Evolutionary conservation across 1,140 invertebrate genomes (phyloP), one percentile per base, ranked within the genome.

Genomic region (Trichonephila inaurata): DNA sequence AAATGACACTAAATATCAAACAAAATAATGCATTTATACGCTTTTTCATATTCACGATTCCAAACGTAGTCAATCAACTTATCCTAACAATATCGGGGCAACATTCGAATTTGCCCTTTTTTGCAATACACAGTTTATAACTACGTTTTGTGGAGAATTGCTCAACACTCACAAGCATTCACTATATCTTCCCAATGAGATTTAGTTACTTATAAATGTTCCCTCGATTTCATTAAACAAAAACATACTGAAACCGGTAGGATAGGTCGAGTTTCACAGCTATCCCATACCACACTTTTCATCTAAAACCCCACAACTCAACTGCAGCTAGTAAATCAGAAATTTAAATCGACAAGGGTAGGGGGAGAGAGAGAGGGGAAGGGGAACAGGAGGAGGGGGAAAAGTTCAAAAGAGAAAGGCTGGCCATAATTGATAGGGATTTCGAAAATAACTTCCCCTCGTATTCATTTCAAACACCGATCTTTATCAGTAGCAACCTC

Each of bases 391-490:
- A 66, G 44, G 33, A 8, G 21, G 12, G 14, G 18, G 21, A n/a
- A 18, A 7, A 44, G 10, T 16, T 16, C 44, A 89, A 72, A 4
- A n/a, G 10, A 62, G 44, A 62, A 82, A 33, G n/a, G 51, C 89
- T 16, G 18, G 12, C 21, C 44, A 83, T 92, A 92, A 92, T 92
- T 92, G 82, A 92, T 82, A 92, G 72, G 81, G 81, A 64, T 85
- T 66, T 85, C 77, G 21, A 92, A 92, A 92, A 92, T 92, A 92
- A 61, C 90, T 92, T 21, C 40, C 40, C 81, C 61, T 89, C 28
- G 58, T 92, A 92, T 92, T 44, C 90, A 83, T 92, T 92, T 92
- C 90, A 92, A 85, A 83, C 90, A 92, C 81, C 77, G 90, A 92
- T 92, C 82, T 58, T 58, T 92, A 92, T 92, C 90, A 61, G 33